Conservation (phyloP, 2,888 invertebrate species). For the Furcula furcula region DNA sequence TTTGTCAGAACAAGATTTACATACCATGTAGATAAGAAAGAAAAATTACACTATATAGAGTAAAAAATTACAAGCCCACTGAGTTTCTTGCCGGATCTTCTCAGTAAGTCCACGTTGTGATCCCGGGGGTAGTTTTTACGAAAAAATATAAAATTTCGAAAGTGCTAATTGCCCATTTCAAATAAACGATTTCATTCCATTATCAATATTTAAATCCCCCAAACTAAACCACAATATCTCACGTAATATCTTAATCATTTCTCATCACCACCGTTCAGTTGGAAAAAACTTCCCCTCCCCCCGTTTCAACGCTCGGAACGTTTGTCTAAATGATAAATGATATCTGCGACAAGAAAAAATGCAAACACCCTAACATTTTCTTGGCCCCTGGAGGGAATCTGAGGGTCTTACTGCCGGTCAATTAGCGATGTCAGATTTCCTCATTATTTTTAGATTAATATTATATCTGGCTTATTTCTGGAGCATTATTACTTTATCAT, state of each 20-base stretch:
- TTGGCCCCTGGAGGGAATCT: slow-evolving; percentile 14
- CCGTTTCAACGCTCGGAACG: slow-evolving; percentile 22
- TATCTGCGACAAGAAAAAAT: not conserved
- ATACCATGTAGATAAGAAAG: too few species aligned
- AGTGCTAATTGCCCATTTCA: too few species aligned
- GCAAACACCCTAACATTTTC: slow-evolving; percentile 10
- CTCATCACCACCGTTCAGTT: slow-evolving; percentile 5
- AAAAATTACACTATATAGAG: too few species aligned
- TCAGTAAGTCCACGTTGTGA: too few species aligned
- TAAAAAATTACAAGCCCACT: too few species aligned
- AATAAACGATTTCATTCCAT: not conserved
- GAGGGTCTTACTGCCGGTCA: slow-evolving; percentile 5
- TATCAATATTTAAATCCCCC: not conserved
- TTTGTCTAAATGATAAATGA: slow-evolving; percentile 30
- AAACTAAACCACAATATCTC: not conserved
- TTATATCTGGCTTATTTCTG: too few species aligned
- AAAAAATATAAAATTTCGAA: too few species aligned
- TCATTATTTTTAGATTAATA: not conserved
- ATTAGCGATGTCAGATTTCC: slow-evolving; percentile 13
- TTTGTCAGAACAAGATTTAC: too few species aligned
- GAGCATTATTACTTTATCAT: too few species aligned
- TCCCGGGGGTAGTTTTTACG: too few species aligned
- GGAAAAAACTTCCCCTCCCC: slow-evolving; percentile 20
- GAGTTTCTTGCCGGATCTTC: too few species aligned
- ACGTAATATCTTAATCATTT: slow-evolving; percentile 10